Conservation (phyloP, 2,797 vertebrate genomes). For the Propithecus deckenii region DNA sequence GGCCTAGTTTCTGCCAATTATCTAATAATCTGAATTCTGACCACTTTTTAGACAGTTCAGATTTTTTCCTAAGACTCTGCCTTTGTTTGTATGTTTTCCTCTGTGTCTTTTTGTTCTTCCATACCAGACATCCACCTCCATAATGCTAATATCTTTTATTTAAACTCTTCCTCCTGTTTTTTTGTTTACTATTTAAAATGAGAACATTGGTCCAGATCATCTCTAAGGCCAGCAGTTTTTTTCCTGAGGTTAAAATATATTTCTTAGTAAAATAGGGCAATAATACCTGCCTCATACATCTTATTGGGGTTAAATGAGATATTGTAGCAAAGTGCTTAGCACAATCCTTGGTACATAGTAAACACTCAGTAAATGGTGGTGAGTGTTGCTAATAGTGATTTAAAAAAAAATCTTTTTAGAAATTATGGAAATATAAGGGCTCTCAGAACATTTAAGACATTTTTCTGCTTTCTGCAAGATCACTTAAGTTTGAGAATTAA, state of each 20-base stretch:
- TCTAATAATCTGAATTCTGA: not conserved
- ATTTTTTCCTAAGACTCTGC: not conserved
- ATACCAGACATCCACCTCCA: not conserved
- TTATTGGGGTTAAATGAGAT: not conserved
- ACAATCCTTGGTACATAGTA: not conserved
- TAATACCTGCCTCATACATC: not conserved
- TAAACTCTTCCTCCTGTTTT: not conserved
- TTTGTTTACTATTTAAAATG: conserved; percentile 1
- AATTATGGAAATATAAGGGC: not conserved
- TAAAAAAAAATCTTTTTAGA: not conserved
- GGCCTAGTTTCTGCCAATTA: not conserved
- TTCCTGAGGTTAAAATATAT: not conserved
- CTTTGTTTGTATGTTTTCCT: not conserved
- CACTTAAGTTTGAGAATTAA: not conserved
- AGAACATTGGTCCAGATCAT: not conserved
- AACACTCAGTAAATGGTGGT: not conserved
- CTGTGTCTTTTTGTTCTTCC: not conserved
- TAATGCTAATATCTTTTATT: not conserved
- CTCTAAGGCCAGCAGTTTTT: not conserved
- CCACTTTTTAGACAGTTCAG: not conserved
- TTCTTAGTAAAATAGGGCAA: not conserved
- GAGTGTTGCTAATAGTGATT: not conserved
- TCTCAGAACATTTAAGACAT: not conserved
- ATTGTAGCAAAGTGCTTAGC: not conserved
- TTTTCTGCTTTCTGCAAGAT: not conserved